Evolutionary conservation across 2,797 vertebrate species (phyloP).

Genomic region (Dermochelys coriacea): DNA sequence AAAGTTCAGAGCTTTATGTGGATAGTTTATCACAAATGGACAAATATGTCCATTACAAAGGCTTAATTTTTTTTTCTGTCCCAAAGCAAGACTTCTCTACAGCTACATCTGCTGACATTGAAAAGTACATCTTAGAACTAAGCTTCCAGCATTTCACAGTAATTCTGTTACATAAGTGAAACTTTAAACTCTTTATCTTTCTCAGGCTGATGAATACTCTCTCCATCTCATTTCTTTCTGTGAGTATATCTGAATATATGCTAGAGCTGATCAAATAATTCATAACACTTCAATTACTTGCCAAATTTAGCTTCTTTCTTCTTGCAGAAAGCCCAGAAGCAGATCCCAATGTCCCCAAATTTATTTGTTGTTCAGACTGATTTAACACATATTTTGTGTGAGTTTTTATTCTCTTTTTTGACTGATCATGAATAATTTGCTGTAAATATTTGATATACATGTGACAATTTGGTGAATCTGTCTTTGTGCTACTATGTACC

Average conservation of each 20-base stretch:
- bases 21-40: no score
- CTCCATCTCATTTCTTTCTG: not conserved
- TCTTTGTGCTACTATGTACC: not conserved
- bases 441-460: not conserved
- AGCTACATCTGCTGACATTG: not conserved
- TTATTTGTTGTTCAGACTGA: not conserved
- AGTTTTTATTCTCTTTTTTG: not conserved
- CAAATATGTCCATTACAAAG: not conserved
- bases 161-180: not conserved
- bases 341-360: not conserved
- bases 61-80: not conserved
- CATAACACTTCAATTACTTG: no score
- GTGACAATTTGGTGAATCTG: not conserved
- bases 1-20: no score
- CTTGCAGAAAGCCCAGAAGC: not conserved
- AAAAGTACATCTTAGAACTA: not conserved
- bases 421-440: not conserved
- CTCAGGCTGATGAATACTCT: not conserved
- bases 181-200: not conserved
- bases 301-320: no score
- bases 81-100: not conserved
- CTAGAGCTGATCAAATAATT: not conserved
- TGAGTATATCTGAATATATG: not conserved
- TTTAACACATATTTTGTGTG: not conserved
- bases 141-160: not conserved